Percentiles rank a stretch among this genome's conserved stretches.
phyloP scores from a whole-genome alignment of 2,888 invertebrate species.

The Lycia hirtaria region DNA sequence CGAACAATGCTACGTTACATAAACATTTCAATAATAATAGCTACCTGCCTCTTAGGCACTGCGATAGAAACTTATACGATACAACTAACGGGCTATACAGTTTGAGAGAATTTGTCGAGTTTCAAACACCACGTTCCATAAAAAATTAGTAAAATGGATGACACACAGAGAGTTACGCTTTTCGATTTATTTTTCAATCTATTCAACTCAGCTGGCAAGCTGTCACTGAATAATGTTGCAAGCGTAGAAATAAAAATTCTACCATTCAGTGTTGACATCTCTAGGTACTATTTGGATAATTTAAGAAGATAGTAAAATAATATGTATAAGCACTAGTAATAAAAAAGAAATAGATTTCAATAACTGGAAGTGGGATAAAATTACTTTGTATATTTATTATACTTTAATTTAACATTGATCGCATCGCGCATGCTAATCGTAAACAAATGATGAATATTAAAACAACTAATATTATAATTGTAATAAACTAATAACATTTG shows the following conservation, averaged over 20 bases:
- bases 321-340: too few relatives aligned
- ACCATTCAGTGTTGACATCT: constrained; percentile 38
- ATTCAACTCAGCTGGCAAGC: constrained; percentile 74
- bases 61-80: constrained; percentile 33
- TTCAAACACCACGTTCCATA: constrained; percentile 64
- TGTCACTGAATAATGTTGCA: constrained; percentile 76
- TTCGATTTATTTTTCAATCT: constrained; percentile 78
- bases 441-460: too few relatives aligned
- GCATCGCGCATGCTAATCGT: too few relatives aligned
- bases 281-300: neutral
- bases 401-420: too few relatives aligned
- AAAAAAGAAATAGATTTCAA: too few relatives aligned
- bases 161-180: constrained; percentile 73
- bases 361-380: too few relatives aligned
- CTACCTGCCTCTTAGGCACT: constrained; percentile 59
- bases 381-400: too few relatives aligned
- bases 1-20: constrained; percentile 80
- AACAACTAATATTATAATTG: too few relatives aligned
- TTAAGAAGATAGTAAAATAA: too few relatives aligned
- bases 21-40: constrained; percentile 77
- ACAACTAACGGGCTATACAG: constrained; percentile 2
- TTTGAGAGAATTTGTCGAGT: constrained; percentile 39
- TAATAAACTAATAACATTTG: too few relatives aligned
- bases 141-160: constrained; percentile 77
- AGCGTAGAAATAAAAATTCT: constrained; percentile 44